Evolutionary conservation across 2,797 vertebrate species (phyloP), one percentile per base, ranked within the genome.

Genomic region (Acrossocheilus wenchowensis): DNA sequence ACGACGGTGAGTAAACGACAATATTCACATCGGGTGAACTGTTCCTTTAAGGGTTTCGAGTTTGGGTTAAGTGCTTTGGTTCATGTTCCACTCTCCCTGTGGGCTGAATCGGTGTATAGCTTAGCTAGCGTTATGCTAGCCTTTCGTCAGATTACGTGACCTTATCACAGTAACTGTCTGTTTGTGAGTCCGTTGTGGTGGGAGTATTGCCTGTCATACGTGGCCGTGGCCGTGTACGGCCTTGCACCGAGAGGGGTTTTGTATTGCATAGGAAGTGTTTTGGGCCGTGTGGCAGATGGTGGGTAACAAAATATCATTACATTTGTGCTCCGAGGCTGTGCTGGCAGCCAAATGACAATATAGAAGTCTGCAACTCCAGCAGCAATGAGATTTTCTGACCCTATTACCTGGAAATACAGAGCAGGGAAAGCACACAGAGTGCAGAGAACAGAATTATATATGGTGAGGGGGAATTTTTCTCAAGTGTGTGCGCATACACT

Each of bases 231-330:
- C 43, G 52, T 66, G 72, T 83, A 41, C 41, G 57, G 87, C 78
- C 41, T 69, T 79, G 74, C 85, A 89, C 89, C 89, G 81, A 88
- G 87, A 88, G 84, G 80, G 82, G 50, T 89, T 90, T 92, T 91
- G 87, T 91, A 87, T 92, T 92, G 90, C 91, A 90, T 82, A 88
- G 84, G 90, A 90, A 92, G 89, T 91, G 92, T 92, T 93, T 92
- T 92, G 89, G 91, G 90, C 88, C 80, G 84, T 82, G 88, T 87
- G 90, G 92, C 91, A 93, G 93, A 94, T 93, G 92, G 91, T 87
- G 89, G 87, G 87, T 92, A 93, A 93, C 91, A 90, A 90, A 92
- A 92, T 92, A 91, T 91, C 88, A 88, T 93, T 91, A 88, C 92
- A 91, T 93, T 94, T 93, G 91, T 90, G 90, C 88, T 89, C 80